Percentiles rank a stretch among this genome's conserved stretches.
Evolutionary conservation across 2,113 vertebrate species (phyloP).

Genomic region (Trochalopteron elliotii): DNA sequence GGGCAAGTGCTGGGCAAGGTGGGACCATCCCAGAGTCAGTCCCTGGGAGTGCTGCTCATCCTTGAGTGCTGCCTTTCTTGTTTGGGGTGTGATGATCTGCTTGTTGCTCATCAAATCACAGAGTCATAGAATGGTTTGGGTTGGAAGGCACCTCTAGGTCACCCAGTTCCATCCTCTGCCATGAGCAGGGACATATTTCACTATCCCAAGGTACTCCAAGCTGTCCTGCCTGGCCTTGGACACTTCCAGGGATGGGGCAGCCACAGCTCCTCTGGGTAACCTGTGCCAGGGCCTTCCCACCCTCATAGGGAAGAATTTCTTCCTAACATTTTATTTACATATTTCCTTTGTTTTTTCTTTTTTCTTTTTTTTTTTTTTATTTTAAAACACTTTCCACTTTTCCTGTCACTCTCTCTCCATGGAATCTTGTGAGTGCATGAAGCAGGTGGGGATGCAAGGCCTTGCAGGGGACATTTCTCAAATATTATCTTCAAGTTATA

Average conservation of each 20-base stretch:
- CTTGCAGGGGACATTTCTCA: background rate
- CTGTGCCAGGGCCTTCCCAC: background rate
- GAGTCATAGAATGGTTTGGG: background rate
- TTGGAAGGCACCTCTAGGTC: background rate
- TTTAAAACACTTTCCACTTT: background rate
- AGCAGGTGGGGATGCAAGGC: background rate
- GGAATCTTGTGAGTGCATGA: background rate
- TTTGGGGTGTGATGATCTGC: background rate
- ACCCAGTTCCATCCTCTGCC: too few relatives aligned
- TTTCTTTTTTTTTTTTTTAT: background rate
- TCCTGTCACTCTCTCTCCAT: background rate
- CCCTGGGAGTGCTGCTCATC: background rate
- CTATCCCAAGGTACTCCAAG: background rate
- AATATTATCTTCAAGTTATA: background rate
- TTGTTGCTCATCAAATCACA: background rate
- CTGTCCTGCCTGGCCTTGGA: accelerated
- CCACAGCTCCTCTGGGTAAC: background rate
- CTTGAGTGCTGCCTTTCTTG: background rate
- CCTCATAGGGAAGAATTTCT: background rate
- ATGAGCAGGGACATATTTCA: background rate
- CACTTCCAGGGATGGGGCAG: background rate
- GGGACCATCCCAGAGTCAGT: background rate
- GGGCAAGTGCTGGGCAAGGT: background rate
- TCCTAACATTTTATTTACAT: background rate
- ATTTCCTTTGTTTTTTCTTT: accelerated